Evolutionary conservation across 1,140 invertebrate genomes (phyloP), one percentile per base, ranked within the genome.

Genomic region (Diprion similis): DNA sequence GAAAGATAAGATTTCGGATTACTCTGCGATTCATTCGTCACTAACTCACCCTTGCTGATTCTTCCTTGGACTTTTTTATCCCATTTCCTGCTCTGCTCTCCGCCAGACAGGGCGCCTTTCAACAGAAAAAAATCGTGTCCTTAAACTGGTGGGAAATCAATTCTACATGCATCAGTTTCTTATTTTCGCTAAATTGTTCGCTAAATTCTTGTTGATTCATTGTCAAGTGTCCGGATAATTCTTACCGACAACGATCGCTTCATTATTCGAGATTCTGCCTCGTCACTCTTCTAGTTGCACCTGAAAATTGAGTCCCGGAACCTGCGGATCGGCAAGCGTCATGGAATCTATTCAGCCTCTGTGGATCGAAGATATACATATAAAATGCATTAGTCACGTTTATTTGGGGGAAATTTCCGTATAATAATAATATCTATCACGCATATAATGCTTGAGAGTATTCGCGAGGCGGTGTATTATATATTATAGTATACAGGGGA

Each of bases 161-260:
- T 37, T 37, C 24, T 37, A 37, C 6, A 24, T 46, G 18, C 15
- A 19, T 24, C 6, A 72, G 19, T 24, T 13, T 6, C 17, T 10
- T 72, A 15, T 51, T 71, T 68, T 17, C 69, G 17, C 48, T 69
- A 71, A 47, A 59, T 67, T 45, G 46, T 15, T 15, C 59, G 17
- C 17, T 64, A 64, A 15, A 64, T 15, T 15, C 13, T 64, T 7
- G 6, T 64, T 64, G 17, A 64, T 64, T 18, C 17, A 64, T 19
- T 68, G 18, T 68, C 10, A 19, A 18, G 11, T 18, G n/a, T 59
- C n/a, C 24, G 6, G 24, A 37, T 64, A 24, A 71, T 69, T 72
- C 82, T 83, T 66, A 83, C 82, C 77, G 81, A 80, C 18, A 74
- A 77, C 18, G 82, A 83, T 75, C 82, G 76, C 76, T 83, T 83